A percentile compares a stretch with the other conserved stretches of the same genome.
phyloP scores from a whole-genome alignment of 2,113 vertebrate species.

The Eulacestoma nigropectus region DNA sequence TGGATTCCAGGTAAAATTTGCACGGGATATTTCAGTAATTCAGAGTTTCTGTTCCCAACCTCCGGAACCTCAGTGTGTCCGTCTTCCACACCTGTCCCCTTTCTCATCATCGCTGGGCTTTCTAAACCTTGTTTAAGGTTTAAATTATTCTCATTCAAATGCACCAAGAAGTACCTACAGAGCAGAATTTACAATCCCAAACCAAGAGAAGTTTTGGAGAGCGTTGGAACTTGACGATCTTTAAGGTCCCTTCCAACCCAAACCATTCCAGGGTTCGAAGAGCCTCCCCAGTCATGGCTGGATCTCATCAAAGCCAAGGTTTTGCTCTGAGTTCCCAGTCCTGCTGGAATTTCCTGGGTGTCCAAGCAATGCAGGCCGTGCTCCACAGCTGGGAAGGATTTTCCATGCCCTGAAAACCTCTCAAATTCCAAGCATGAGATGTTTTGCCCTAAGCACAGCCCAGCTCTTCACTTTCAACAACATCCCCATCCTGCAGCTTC shows the following conservation, averaged over 20 bases:
- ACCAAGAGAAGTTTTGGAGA: background rate
- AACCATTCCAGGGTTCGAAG: background rate
- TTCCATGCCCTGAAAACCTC: background rate
- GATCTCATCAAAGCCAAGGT: background rate
- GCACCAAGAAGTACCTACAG: background rate
- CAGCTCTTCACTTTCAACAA: background rate
- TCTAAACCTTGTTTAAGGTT: background rate
- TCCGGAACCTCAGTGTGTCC: background rate
- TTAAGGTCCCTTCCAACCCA: background rate
- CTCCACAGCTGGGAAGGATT: background rate
- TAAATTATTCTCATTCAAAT: background rate
- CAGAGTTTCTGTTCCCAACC: background rate
- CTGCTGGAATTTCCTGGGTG: background rate
- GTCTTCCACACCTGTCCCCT: background rate
- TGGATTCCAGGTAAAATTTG: background rate
- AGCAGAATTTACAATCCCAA: background rate
- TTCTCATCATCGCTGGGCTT: background rate
- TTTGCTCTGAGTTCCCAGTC: background rate
- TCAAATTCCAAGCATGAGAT: rapidly evolving
- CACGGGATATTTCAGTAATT: background rate
- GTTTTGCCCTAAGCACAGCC: background rate
- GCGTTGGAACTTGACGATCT: background rate
- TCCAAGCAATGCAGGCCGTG: background rate
- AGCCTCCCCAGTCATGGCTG: rapidly evolving
- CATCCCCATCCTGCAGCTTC: too few species aligned